These are phyloP conservation scores for Pteropus rufus DNA, from an alignment of 2,797 vertebrate species.

Conservation along the genomic window DNA sequence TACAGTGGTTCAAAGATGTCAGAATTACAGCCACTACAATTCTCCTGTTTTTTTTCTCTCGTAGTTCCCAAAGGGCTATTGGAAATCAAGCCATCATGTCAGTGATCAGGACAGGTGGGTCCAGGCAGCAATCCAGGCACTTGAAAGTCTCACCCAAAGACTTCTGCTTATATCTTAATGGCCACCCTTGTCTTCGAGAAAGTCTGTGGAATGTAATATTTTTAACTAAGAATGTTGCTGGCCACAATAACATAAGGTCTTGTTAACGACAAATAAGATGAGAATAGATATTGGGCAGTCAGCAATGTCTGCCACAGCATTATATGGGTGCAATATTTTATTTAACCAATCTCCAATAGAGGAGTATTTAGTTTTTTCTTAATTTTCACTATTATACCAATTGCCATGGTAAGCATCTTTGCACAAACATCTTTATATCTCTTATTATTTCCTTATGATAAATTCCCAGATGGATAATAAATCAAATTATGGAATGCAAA, in stretches of 20 bases:
- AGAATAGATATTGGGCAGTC: background rate
- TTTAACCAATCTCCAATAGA: background rate
- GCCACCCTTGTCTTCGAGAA: background rate
- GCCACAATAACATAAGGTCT: background rate
- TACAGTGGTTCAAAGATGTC: background rate
- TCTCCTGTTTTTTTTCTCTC: constrained; percentile 29
- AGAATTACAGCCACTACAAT: background rate
- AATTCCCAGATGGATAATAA: constrained; percentile 18
- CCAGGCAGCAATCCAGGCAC: background rate
- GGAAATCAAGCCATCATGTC: background rate
- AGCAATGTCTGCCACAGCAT: background rate
- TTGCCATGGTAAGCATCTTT: background rate
- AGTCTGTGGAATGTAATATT: background rate
- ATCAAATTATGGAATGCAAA: background rate
- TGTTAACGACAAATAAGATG: background rate
- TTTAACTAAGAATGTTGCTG: background rate
- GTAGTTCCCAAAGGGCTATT: background rate
- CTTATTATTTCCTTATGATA: constrained; percentile 35
- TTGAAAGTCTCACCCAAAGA: background rate
- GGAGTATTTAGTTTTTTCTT: background rate
- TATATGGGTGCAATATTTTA: background rate
- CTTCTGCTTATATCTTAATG: background rate
- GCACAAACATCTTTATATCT: background rate
- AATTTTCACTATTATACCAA: background rate
- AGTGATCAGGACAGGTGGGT: background rate